These are phyloP conservation scores for Peromyscus nudipes DNA, from an alignment of 2,797 vertebrate species.

Conservation along the genomic window DNA sequence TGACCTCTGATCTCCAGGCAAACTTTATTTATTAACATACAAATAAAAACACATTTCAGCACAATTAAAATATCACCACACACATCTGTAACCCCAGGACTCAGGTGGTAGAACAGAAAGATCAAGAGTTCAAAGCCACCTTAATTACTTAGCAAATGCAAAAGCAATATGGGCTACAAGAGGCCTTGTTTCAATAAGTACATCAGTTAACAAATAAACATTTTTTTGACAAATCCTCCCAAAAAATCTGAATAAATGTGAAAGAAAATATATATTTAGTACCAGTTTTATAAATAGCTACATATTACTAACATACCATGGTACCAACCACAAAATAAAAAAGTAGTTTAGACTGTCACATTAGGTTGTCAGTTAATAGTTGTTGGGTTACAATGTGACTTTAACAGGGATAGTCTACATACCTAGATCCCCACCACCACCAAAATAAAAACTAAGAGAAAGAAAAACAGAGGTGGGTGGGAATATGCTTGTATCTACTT, in stretches of 20 bases:
- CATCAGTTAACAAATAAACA: neutral
- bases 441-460: neutral
- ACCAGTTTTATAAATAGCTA: slow-evolving; percentile 68
- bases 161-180: neutral
- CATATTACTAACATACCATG: slow-evolving; percentile 1
- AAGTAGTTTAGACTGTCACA: neutral
- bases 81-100: neutral
- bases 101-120: neutral
- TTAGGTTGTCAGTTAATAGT: neutral
- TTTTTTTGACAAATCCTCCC: slow-evolving; percentile 38
- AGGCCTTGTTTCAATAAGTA: neutral
- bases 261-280: slow-evolving; percentile 66
- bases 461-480: neutral
- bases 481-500: neutral
- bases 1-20: too few species aligned
- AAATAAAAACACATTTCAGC: too few species aligned
- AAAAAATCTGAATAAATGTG: slow-evolving; percentile 59
- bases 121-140: neutral
- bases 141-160: neutral
- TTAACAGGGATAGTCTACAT: slow-evolving; percentile 9
- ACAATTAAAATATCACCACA: too few species aligned
- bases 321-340: neutral
- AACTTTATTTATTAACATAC: too few species aligned
- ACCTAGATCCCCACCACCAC: neutral
- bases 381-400: neutral